Evolutionary conservation across 2,888 invertebrate genomes (phyloP), one percentile per base, ranked within the genome.

Genomic region (Synergus japonicus): DNA sequence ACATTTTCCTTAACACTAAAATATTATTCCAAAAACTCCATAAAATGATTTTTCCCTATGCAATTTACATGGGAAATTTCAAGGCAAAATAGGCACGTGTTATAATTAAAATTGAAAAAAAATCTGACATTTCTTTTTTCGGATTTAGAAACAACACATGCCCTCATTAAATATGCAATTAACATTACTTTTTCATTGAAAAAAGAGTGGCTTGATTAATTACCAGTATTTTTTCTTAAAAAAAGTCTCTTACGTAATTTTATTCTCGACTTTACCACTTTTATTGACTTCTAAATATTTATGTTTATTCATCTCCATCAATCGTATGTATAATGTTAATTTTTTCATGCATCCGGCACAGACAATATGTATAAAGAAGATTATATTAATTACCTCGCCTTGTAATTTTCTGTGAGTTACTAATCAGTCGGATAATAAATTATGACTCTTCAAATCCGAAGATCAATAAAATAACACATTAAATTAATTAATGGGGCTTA

Each of bases 331-430:
- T 66, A 22, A 22, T 22, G 66, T 44, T 43, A 12, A 4, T 22
- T 49, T 49, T 54, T 69, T 69, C 37, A 73, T 37, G 9, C n/a
- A 49, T 49, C 49, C 69, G 49, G 29, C 49, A 73, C 69, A 73
- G 37, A 49, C 37, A n/a, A 46, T 69, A 9, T 22, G 22, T 22
- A 22, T 22, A 22, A 69, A 69, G 29, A 54, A 7, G 44, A 22
- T 67, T 67, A 67, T 67, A 67, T 67, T 67, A 22, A 67, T 67
- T 67, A 46, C 12, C 29, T 46, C 22, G 46, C 22, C n/a, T 46
- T 12, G 4, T 46, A 5, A 49, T n/a, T 15, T 5, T 7, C 46
- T 18, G 12, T 46, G 18, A 43, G 22, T 22, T 18, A 9, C 18
- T 41, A 44, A 18, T 2, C 18, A 66, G 18, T 10, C 22, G 67